Conservation (phyloP, 2,113 vertebrate genomes). For the Ctenodactylus gundi region DNA sequence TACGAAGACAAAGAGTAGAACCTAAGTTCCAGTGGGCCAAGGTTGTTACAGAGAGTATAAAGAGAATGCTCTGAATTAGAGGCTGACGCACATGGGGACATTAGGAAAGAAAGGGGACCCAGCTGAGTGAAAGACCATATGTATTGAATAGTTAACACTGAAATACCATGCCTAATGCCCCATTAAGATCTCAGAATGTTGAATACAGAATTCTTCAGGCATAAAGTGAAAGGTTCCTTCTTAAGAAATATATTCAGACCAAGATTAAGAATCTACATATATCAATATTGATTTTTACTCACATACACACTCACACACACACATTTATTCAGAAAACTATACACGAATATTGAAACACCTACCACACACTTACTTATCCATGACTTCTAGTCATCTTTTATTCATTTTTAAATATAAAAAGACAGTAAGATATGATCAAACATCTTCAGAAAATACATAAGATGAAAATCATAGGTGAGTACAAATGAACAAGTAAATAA, state of each 20-base stretch:
- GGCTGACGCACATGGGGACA: neutral
- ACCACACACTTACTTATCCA: neutral
- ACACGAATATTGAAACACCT: neutral
- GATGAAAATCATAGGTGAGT: neutral
- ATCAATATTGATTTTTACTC: neutral
- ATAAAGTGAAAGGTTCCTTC: neutral
- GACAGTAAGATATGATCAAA: neutral
- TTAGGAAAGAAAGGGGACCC: neutral
- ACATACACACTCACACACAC: neutral
- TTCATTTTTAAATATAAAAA: neutral
- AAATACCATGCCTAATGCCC: fast-evolving
- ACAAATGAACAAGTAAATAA: neutral
- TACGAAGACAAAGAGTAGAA: neutral
- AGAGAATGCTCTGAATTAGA: neutral
- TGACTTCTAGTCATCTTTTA: neutral
- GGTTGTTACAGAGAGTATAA: too few species aligned
- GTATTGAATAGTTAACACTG: neutral
- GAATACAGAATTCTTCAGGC: neutral
- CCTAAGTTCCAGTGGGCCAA: neutral
- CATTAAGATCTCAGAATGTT: neutral
- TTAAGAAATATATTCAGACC: neutral
- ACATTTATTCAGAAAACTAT: neutral
- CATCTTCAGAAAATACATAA: neutral
- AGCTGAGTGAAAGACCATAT: neutral
- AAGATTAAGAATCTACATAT: neutral